These are phyloP conservation scores for Zoroaster sp. DNA, from an alignment of 53 echinoderm and acorn worm species.

Conservation along the genomic window DNA sequence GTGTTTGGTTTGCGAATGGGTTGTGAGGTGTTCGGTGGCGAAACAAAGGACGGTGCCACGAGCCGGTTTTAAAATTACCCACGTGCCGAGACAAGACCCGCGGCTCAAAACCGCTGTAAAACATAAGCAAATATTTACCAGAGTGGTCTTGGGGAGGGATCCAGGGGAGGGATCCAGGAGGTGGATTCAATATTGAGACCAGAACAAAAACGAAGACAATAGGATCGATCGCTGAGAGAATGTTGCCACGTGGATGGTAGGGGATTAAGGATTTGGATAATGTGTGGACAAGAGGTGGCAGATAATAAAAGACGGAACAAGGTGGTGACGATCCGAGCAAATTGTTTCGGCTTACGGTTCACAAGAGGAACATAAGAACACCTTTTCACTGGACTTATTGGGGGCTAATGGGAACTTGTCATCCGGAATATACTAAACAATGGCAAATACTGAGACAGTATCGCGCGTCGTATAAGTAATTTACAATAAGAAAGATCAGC, in stretches of 20 bases:
- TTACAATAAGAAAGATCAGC: no score
- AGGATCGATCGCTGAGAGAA: background rate
- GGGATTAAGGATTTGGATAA: background rate
- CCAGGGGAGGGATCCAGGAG: background rate
- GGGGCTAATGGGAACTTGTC: background rate
- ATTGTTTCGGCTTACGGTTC: constrained; percentile 8
- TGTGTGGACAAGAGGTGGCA: background rate
- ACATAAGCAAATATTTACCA: background rate
- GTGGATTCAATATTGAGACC: no score
- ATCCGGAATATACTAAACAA: background rate
- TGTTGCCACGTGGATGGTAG: background rate
- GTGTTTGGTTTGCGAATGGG: background rate
- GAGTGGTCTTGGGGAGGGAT: background rate
- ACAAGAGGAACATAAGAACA: no score
- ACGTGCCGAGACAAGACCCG: background rate
- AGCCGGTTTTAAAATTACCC: background rate
- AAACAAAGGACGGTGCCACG: background rate
- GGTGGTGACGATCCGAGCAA: background rate
- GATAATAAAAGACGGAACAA: background rate
- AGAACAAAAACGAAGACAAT: background rate
- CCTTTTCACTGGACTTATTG: background rate
- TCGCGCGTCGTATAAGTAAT: no score
- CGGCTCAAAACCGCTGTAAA: background rate
- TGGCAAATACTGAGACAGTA: background rate
- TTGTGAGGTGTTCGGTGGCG: background rate